These are phyloP conservation scores for Cheilosia soror DNA, from an alignment of 2,888 invertebrate genomes.

Conservation along the genomic window DNA sequence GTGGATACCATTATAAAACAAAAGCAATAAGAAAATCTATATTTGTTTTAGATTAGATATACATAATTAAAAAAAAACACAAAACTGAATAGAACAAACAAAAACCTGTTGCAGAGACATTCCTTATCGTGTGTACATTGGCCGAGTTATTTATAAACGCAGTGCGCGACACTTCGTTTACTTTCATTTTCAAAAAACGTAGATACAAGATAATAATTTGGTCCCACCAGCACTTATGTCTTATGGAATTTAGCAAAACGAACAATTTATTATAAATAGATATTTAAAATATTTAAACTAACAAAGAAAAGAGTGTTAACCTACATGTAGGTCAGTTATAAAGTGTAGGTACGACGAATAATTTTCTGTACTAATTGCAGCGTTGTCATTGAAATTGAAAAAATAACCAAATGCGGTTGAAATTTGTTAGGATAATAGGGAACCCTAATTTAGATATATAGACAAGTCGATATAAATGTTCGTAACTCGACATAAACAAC, in stretches of 20 bases:
- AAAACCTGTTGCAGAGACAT: constrained; percentile 12
- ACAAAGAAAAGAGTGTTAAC: too few species aligned
- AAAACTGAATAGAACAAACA: constrained; percentile 11
- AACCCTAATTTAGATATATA: too few species aligned
- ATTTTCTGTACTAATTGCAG: too few species aligned
- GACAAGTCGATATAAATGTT: too few species aligned
- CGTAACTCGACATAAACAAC: too few species aligned
- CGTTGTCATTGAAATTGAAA: too few species aligned
- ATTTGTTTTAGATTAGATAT: neutral
- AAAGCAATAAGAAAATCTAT: neutral
- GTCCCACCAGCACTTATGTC: too few species aligned
- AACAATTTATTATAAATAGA: neutral
- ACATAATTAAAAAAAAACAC: neutral
- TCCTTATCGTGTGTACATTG: constrained; percentile 20
- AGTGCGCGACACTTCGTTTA: constrained; percentile 5
- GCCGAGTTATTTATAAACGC: constrained; percentile 20
- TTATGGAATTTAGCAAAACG: neutral
- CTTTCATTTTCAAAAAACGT: neutral
- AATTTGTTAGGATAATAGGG: too few species aligned
- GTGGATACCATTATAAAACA: neutral
- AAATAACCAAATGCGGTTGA: too few species aligned
- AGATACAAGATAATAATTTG: neutral
- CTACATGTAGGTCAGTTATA: too few species aligned
- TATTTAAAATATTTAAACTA: too few species aligned
- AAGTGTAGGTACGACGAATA: too few species aligned